Evolutionary conservation across 2,888 invertebrate species (phyloP), one percentile per base, ranked within the genome.

Genomic region (Luperina nickerlii): DNA sequence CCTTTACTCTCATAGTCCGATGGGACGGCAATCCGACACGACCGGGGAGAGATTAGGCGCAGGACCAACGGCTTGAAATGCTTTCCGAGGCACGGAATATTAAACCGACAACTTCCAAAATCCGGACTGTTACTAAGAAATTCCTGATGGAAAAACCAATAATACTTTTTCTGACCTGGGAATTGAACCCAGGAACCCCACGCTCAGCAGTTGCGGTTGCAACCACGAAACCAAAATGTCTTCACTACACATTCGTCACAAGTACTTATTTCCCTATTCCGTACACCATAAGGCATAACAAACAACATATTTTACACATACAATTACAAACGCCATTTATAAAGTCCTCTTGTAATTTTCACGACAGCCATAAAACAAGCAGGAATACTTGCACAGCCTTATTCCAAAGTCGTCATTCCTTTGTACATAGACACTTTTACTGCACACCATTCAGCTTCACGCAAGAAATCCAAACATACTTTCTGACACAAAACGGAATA

Each of bases 401-500:
- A 85, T 88, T 81, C n/a, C 66, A 80, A 73, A 84, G 76, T 77
- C 88, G 88, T 83, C 83, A 81, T 83, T 79, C 76, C 77, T 89
- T 87, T 87, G 90, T 85, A 82, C 70, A 74, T 38, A 81, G 77
- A 88, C 85, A 87, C 82, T 86, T 87, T 87, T 85, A 89, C 89
- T 89, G 89, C 90, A 90, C 84, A 89, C 86, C 86, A 89, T 89
- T 89, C 89, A 90, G 80, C 84, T 84, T 81, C 77, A 87, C 84
- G 89, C 90, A 91, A 92, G 93, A 92, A 94, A 93, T 92, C 92
- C 93, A 94, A 95, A 95, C 94, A 93, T 88, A 92, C 93, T 95
- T 94, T 93, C 93, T 93, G 93, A 93, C 90, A 92, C 93, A 95
- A 89, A 95, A 95, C 93, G 92, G 92, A 94, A 93, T 93, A 92